Evolutionary conservation across 2,888 invertebrate species (phyloP), one percentile per base, ranked within the genome.

Genomic region (Drosophila suboccidentalis): DNA sequence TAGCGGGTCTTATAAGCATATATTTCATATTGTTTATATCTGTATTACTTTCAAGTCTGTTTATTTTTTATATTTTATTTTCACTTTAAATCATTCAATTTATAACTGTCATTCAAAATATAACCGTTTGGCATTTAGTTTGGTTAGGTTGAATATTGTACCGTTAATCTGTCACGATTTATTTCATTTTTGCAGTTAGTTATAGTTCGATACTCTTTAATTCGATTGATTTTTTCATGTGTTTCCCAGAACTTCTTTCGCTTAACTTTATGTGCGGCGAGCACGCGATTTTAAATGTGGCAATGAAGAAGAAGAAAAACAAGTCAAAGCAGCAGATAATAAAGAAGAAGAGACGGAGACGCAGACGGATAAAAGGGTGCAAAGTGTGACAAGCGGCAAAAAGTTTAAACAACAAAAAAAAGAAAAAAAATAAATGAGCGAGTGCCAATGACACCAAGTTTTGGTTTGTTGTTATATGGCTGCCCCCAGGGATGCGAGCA

Each of bases 401-500:
- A 76, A 74, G 66, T 75, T 75, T 61, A 72, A 58, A 69, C 54
- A 29, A 29, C 6, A 78, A 70, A 71, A 72, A 3, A 22, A 22
- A 22, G 3, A 22, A 3, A 22, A 22, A 22, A 22, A 22, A 22
- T 4, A 22, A 22, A 4, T 59, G 41, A 58, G 44, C 62, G 68
- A 78, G 71, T 74, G 78, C 71, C 73, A 81, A 78, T 84, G 87
- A 76, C 73, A 76, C 76, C 64, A 54, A 75, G 59, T 70, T 59
- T 39, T 51, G 54, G 36, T 66, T 61, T 62, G 58, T 66, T 71
- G 50, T 78, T 75, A 57, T 75, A 75, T 71, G 80, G 75, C 79
- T 78, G 77, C 15, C 26, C 44, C 44, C 32, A 38, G 54, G 49
- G 55, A 43, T 36, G 50, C 32, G 60, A 36, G 32, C n/a, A 34